phyloP scores from a whole-genome alignment of 2,113 vertebrate genomes.

The Aviceda subcristata region DNA sequence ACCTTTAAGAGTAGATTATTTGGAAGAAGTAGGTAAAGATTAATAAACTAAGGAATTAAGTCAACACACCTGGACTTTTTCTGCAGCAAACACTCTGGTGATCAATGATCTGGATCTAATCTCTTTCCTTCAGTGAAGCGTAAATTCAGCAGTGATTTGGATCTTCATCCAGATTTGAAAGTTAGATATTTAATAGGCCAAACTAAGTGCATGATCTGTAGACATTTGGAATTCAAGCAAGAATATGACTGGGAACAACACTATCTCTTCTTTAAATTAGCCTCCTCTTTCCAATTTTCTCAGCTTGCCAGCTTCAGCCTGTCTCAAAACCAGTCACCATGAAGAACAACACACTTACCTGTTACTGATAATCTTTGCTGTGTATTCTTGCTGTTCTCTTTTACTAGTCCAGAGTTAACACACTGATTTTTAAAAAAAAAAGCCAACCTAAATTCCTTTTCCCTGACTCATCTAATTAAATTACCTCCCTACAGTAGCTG shows the following conservation, averaged over 20 bases:
- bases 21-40: slow-evolving; percentile 6
- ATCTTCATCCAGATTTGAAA: not conserved
- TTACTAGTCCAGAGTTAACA: not conserved
- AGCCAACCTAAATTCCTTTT: not conserved
- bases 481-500: not conserved
- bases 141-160: slow-evolving; percentile 20
- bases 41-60: slow-evolving; percentile 23
- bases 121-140: not conserved
- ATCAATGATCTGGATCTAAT: slow-evolving; percentile 6
- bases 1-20: not conserved
- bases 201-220: not conserved
- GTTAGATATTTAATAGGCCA: not conserved
- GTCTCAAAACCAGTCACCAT: not conserved
- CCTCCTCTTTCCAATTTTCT: not conserved
- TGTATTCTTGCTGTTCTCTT: not conserved
- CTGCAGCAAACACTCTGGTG: not conserved
- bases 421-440: not conserved
- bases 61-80: slow-evolving; percentile 22
- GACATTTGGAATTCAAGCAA: not conserved
- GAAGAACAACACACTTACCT: not conserved
- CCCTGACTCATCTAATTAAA: slow-evolving; percentile 2
- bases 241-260: not conserved
- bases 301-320: not conserved
- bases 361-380: not conserved
- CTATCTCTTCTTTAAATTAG: not conserved